A percentile compares a stretch with the other conserved stretches of the same genome.
Conservation (phyloP, 2,888 invertebrate species). For the Polyommatus icarus region DNA sequence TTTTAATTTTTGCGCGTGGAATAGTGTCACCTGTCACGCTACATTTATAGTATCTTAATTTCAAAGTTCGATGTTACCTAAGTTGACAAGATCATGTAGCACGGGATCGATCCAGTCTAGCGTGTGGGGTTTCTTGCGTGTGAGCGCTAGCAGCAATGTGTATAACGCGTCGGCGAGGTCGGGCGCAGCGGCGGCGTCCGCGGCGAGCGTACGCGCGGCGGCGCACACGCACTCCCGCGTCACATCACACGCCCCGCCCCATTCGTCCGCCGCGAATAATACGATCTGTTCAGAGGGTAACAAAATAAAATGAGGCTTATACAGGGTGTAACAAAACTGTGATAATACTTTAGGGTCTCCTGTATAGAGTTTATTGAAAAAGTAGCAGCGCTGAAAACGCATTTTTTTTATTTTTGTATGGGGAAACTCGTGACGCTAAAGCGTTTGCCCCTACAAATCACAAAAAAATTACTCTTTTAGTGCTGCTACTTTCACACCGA, state of each 20-base stretch:
- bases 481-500: too few relatives aligned
- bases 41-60: background rate
- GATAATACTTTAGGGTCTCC: too few relatives aligned
- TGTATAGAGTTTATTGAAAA: too few relatives aligned
- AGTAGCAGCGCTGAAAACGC: too few relatives aligned
- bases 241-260: conserved; percentile 54
- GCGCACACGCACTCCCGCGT: conserved; percentile 52
- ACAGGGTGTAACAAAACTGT: too few relatives aligned
- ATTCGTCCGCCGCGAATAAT: conserved; percentile 65
- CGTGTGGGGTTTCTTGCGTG: conserved; percentile 82
- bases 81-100: conserved; percentile 56
- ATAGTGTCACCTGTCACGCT: background rate
- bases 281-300: conserved; percentile 35
- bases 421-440: too few relatives aligned
- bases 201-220: conserved; percentile 57
- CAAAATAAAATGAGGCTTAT: too few relatives aligned
- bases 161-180: conserved; percentile 88
- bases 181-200: conserved; percentile 67
- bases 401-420: too few relatives aligned
- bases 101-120: conserved; percentile 61
- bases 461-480: too few relatives aligned
- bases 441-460: too few relatives aligned
- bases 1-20: too few relatives aligned
- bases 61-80: conserved; percentile 49
- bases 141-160: conserved; percentile 81